Conservation (phyloP, 1,140 invertebrate species). For the Zaprionus lachaisei region DNA sequence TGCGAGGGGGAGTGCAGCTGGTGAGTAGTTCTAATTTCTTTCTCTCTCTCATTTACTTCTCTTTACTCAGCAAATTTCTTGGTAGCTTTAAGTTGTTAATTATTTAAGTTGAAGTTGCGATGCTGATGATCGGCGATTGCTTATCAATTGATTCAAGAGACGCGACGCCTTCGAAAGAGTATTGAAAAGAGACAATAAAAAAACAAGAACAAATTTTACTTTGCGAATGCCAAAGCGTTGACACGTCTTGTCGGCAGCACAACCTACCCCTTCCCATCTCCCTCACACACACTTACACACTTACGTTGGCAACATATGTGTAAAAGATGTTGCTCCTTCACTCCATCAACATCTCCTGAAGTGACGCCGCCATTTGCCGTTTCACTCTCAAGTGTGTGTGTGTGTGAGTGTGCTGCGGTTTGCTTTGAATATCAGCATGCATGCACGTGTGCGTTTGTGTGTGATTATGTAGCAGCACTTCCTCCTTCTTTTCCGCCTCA, state of each 20-base stretch:
- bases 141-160: constrained; percentile 35
- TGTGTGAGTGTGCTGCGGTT: constrained; percentile 13
- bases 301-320: constrained; percentile 38
- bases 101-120: constrained; percentile 19
- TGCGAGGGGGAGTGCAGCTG: background rate
- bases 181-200: background rate
- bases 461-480: constrained; percentile 15
- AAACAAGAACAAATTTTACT: constrained; percentile 2
- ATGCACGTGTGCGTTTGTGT: constrained; percentile 9
- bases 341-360: constrained; percentile 37
- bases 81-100: constrained; percentile 30
- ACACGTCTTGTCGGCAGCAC: constrained; percentile 36
- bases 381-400: constrained; percentile 4
- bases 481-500: background rate
- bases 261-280: background rate
- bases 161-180: constrained; percentile 13
- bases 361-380: constrained; percentile 41
- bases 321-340: constrained; percentile 46
- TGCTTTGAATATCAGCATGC: constrained; percentile 17
- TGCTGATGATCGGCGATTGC: constrained; percentile 26
- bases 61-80: constrained; percentile 19
- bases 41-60: constrained; percentile 1
- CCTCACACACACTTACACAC: background rate
- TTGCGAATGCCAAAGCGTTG: constrained; percentile 38
- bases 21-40: constrained; percentile 2